These are phyloP conservation scores for Aphodius sticticus DNA, from an alignment of 2,888 invertebrate species.

Conservation along the genomic window DNA sequence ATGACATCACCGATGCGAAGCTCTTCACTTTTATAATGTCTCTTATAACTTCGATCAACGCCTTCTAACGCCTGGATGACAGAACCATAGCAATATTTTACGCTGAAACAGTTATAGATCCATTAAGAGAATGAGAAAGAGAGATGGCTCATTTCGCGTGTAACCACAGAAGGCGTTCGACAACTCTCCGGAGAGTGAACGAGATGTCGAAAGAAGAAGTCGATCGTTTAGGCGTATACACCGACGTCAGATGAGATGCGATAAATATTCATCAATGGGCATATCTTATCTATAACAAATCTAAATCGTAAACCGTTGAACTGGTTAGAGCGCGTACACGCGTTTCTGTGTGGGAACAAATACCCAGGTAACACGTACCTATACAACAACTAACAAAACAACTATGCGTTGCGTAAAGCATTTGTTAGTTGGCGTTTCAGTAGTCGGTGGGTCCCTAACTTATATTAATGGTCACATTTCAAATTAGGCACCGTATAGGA, in stretches of 20 bases:
- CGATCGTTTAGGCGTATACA: constrained; percentile 6
- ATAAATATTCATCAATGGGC: constrained; percentile 21
- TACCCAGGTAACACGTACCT: background rate
- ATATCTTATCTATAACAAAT: constrained; percentile 17
- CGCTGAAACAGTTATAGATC: background rate
- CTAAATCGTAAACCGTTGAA: background rate
- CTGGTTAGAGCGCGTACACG: background rate
- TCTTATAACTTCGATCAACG: background rate
- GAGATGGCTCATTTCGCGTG: background rate
- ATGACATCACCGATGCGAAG: no score
- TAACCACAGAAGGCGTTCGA: background rate
- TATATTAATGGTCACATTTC: constrained; percentile 25
- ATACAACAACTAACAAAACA: background rate
- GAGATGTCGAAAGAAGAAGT: constrained; percentile 4
- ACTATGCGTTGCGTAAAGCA: background rate
- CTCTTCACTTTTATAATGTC: no score
- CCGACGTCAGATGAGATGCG: constrained; percentile 21
- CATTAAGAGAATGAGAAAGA: background rate
- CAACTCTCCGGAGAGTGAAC: background rate
- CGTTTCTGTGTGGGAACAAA: background rate
- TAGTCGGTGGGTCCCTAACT: constrained; percentile 15
- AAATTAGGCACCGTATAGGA: constrained; percentile 23
- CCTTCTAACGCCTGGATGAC: background rate
- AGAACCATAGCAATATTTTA: constrained; percentile 4
- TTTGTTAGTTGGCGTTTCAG: background rate